Conservation (phyloP, 2,797 vertebrate genomes). For the Coregonus ussuriensis region DNA sequence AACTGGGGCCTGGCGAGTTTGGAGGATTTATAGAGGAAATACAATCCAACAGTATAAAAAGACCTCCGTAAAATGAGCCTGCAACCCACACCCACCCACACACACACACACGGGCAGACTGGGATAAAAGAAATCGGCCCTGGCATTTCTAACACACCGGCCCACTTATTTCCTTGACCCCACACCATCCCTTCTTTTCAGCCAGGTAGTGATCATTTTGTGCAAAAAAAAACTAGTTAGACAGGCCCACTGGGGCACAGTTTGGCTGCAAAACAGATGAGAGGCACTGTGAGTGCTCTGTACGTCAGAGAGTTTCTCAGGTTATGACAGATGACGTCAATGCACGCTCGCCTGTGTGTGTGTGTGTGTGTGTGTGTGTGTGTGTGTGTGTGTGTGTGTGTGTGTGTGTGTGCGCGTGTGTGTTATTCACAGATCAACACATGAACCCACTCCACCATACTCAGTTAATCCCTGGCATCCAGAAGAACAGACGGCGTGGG, state of each 20-base stretch:
- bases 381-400: background rate
- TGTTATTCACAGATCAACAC: background rate
- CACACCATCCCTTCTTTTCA: too few relatives aligned
- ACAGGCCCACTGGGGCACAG: too few relatives aligned
- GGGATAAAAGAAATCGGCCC: too few relatives aligned
- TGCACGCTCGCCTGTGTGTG: too few relatives aligned
- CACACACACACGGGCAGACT: too few relatives aligned
- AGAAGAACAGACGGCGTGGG: slow-evolving; percentile 8
- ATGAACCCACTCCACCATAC: background rate
- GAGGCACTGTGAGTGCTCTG: too few relatives aligned
- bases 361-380: too few relatives aligned
- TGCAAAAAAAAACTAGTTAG: too few relatives aligned
- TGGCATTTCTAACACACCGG: too few relatives aligned
- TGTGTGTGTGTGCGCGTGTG: background rate
- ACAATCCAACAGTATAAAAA: background rate
- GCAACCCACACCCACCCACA: background rate
- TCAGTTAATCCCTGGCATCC: slow-evolving; percentile 8
- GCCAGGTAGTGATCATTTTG: too few relatives aligned
- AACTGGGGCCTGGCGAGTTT: background rate
- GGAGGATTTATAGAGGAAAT: slow-evolving; percentile 1
- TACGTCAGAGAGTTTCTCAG: too few relatives aligned
- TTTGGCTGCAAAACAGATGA: background rate
- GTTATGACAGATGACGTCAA: background rate
- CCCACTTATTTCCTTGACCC: too few relatives aligned
- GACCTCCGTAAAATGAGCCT: background rate